Evolutionary conservation across 2,888 invertebrate genomes (phyloP).

Genomic region (Tolmerus cingulatus): DNA sequence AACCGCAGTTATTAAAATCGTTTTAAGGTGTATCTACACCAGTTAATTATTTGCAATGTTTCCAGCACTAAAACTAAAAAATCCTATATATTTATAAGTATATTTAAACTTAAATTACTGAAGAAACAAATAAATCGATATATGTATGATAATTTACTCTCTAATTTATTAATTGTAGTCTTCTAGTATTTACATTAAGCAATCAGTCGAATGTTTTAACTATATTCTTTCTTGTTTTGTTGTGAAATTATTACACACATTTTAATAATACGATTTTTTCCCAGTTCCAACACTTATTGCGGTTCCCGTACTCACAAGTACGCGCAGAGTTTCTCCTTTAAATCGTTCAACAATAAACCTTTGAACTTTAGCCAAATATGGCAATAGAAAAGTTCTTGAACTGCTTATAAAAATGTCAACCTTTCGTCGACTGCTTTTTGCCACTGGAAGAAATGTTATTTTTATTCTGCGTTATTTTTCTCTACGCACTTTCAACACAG

Average conservation of each 20-base stretch:
- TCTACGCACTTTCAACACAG: background rate
- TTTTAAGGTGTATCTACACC: too few species aligned
- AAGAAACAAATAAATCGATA: too few species aligned
- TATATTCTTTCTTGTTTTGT: background rate
- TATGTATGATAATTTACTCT: too few species aligned
- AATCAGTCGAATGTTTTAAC: background rate
- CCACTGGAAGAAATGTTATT: background rate
- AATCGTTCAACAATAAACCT: background rate
- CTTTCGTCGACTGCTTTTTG: background rate
- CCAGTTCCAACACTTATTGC: background rate
- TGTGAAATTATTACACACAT: background rate
- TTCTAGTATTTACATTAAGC: background rate
- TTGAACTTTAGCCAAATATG: background rate
- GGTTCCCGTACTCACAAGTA: background rate
- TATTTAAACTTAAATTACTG: too few species aligned
- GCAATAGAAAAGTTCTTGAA: background rate
- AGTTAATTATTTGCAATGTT: too few species aligned
- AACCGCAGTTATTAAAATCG: too few species aligned
- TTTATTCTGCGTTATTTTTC: background rate
- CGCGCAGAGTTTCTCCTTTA: background rate
- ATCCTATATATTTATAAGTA: too few species aligned
- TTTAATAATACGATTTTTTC: background rate
- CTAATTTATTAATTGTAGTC: too few species aligned
- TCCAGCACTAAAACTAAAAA: too few species aligned
- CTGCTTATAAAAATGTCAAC: background rate